phyloP scores from a whole-genome alignment of 2,888 invertebrate species.

The Alentia gelatinosa region DNA sequence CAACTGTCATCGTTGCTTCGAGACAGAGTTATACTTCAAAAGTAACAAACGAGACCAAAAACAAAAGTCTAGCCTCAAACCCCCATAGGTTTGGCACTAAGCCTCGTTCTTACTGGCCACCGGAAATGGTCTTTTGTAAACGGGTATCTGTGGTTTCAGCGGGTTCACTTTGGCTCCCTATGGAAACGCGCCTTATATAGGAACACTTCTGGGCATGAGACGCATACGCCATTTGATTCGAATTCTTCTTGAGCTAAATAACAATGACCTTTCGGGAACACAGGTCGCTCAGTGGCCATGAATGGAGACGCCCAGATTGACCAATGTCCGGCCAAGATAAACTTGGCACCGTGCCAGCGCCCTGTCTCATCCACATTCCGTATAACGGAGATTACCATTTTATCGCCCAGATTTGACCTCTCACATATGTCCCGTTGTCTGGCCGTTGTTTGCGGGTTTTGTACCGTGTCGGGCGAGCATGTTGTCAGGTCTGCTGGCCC shows the following conservation, averaged over 20 bases:
- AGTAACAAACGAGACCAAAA: too few species aligned
- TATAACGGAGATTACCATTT: not conserved
- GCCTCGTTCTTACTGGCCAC: not conserved
- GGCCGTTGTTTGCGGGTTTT: not conserved
- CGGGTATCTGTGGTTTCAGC: not conserved
- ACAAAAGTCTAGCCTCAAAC: too few species aligned
- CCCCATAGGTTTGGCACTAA: not conserved
- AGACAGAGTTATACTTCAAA: too few species aligned
- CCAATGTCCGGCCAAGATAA: not conserved
- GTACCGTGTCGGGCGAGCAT: not conserved
- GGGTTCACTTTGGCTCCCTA: not conserved
- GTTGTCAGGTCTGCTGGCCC: not conserved
- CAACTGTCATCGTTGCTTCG: too few species aligned
- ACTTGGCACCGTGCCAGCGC: not conserved
- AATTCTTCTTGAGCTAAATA: not conserved
- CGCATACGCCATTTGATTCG: not conserved
- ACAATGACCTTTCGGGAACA: not conserved
- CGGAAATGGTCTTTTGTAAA: not conserved
- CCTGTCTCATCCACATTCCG: not conserved
- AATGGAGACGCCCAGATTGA: not conserved
- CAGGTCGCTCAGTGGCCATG: not conserved
- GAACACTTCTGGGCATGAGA: not conserved
- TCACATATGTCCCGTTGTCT: conserved; percentile 1
- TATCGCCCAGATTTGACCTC: not conserved
- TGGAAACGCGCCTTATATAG: not conserved